phyloP scores from a whole-genome alignment of 2,888 invertebrate species.

The Rapana venosa region DNA sequence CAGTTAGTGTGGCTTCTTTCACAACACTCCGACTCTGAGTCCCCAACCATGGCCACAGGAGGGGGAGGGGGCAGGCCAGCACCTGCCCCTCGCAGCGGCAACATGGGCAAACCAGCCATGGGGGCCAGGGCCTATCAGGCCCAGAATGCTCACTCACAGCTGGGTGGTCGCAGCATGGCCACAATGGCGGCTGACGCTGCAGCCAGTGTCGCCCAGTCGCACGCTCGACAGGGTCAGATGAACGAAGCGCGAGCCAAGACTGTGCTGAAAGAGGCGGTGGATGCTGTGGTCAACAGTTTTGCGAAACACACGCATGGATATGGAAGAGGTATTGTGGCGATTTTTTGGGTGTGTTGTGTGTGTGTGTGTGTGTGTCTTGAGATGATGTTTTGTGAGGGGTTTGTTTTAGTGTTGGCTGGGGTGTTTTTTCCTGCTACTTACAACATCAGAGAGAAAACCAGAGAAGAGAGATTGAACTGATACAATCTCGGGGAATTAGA shows the following conservation, averaged over 20 bases:
- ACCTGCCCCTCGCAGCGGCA: slow-evolving; percentile 32
- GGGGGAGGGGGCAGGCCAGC: slow-evolving; percentile 39
- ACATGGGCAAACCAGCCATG: not conserved
- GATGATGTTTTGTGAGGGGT: not conserved
- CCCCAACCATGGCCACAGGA: slow-evolving; percentile 43
- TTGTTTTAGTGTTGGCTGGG: not conserved
- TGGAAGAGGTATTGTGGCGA: slow-evolving; percentile 82
- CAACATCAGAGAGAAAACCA: no score
- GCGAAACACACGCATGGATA: slow-evolving; percentile 86
- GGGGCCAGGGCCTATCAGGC: slow-evolving; percentile 42
- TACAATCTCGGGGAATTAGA: no score
- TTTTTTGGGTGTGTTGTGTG: not conserved
- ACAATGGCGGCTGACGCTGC: slow-evolving; percentile 52
- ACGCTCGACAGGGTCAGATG: slow-evolving; percentile 56
- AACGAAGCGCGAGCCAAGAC: slow-evolving; percentile 73
- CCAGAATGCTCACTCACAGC: slow-evolving; percentile 26
- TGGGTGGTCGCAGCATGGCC: slow-evolving; percentile 48
- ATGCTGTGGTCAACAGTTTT: slow-evolving; percentile 87
- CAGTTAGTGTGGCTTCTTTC: slow-evolving; percentile 42
- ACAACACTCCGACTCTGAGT: slow-evolving; percentile 24
- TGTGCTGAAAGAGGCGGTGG: slow-evolving; percentile 85
- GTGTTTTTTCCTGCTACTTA: not conserved
- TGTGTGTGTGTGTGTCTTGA: not conserved
- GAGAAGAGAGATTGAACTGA: no score
- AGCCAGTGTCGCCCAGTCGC: slow-evolving; percentile 48